Evolutionary conservation across 2,888 invertebrate genomes (phyloP).

Genomic region (Temnothorax ravouxi): DNA sequence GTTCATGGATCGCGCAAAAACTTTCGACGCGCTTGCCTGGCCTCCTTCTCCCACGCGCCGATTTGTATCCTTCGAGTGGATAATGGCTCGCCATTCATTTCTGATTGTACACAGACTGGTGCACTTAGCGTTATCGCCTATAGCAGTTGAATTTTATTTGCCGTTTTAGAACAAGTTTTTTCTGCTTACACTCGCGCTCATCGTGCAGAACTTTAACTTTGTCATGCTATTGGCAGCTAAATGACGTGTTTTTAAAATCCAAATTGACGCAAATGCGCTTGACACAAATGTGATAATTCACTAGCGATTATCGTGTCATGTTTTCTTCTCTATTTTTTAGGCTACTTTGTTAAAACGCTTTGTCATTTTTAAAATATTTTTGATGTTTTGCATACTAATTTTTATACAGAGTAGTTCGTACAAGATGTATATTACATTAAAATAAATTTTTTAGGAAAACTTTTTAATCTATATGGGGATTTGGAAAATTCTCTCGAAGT

Average conservation of each 20-base stretch:
- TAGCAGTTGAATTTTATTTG: conserved; percentile 13
- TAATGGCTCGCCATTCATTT: conserved; percentile 36
- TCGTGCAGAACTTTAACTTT: background rate
- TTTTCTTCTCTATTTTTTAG: background rate
- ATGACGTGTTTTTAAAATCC: background rate
- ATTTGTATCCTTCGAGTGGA: conserved; percentile 45
- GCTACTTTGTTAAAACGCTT: background rate
- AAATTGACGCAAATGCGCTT: background rate
- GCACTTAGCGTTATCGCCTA: conserved; percentile 19
- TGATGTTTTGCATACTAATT: background rate
- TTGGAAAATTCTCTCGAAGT: background rate
- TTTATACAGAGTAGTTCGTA: background rate
- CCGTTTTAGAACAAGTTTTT: background rate
- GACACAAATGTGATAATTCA: conserved; percentile 26
- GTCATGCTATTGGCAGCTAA: background rate
- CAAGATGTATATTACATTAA: background rate
- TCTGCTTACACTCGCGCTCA: background rate
- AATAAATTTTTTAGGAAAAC: background rate
- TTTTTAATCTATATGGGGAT: background rate
- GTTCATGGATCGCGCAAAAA: conserved; percentile 47
- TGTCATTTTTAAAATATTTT: background rate
- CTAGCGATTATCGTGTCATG: background rate
- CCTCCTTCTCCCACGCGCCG: conserved; percentile 10
- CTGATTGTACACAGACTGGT: conserved; percentile 39
- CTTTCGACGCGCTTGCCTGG: conserved; percentile 38